These are phyloP conservation scores for Zaprionus ghesquierei DNA, from an alignment of 1,140 invertebrate genomes.

Conservation along the genomic window DNA sequence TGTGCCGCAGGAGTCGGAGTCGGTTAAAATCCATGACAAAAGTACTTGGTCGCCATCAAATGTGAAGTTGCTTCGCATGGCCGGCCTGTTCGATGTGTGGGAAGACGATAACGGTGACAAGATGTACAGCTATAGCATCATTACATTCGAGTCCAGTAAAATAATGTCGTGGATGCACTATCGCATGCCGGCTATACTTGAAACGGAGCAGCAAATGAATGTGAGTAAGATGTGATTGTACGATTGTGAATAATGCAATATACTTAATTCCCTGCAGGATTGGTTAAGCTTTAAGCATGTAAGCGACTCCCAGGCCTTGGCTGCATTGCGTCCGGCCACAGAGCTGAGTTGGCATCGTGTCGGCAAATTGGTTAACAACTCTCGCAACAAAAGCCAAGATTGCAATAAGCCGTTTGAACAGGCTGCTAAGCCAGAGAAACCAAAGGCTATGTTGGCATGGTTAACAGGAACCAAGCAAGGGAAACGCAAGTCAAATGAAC, in stretches of 20 bases:
- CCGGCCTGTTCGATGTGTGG: slow-evolving; percentile 90
- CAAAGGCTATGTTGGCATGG: slow-evolving; percentile 68
- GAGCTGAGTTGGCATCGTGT: slow-evolving; percentile 88
- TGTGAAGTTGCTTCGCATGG: slow-evolving; percentile 89
- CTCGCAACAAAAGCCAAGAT: slow-evolving; percentile 87
- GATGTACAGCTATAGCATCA: slow-evolving; percentile 89
- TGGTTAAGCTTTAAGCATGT: slow-evolving; percentile 88
- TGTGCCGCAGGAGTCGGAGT: slow-evolving; percentile 84
- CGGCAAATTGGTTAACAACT: slow-evolving; percentile 88
- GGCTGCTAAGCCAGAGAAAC: slow-evolving; percentile 45
- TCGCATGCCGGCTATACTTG: slow-evolving; percentile 90
- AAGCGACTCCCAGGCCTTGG: slow-evolving; percentile 84
- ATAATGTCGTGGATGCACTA: slow-evolving; percentile 90
- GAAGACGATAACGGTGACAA: slow-evolving; percentile 85
- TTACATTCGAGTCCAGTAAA: slow-evolving; percentile 90
- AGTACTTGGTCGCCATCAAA: slow-evolving; percentile 84
- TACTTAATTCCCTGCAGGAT: slow-evolving; percentile 82
- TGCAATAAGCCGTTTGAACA: slow-evolving; percentile 85
- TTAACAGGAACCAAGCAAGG: slow-evolving; percentile 47
- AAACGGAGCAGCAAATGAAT: slow-evolving; percentile 87
- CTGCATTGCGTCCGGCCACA: slow-evolving; percentile 83
- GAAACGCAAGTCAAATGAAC: background rate
- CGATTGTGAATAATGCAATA: background rate
- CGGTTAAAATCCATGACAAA: slow-evolving; percentile 85
- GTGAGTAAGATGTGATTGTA: slow-evolving; percentile 81